A percentile compares a stretch with the other conserved stretches of the same genome.
phyloP scores from a whole-genome alignment of 1,140 invertebrate genomes.

The Bombus polaris region DNA sequence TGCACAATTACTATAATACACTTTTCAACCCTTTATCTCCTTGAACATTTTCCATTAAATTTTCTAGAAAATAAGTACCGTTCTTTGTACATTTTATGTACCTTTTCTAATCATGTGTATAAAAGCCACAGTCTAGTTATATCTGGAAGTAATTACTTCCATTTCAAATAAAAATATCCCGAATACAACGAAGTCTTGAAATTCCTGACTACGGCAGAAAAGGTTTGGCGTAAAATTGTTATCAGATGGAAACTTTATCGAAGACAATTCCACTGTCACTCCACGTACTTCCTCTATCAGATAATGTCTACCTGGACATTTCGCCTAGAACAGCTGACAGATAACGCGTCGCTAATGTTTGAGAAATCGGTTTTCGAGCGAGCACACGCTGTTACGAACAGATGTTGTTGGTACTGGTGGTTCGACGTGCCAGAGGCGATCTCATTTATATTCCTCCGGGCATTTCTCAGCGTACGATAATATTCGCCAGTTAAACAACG shows the following conservation, averaged over 20 bases:
- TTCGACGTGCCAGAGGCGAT: neutral
- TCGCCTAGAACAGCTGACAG: neutral
- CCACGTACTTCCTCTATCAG: neutral
- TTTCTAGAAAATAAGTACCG: too few species aligned
- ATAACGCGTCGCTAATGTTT: conserved; percentile 11
- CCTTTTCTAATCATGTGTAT: too few species aligned
- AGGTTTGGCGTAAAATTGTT: neutral
- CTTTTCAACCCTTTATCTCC: too few species aligned
- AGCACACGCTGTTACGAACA: neutral
- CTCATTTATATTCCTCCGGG: conserved; percentile 17
- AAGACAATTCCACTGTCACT: neutral
- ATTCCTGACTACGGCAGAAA: neutral
- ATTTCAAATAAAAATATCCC: neutral
- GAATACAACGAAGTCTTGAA: neutral
- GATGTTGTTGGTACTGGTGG: neutral
- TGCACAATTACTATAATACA: too few species aligned
- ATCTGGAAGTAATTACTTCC: neutral
- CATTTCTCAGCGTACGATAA: conserved; percentile 31
- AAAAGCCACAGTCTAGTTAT: too few species aligned
- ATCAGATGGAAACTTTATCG: neutral
- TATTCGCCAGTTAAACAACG: conserved; percentile 10
- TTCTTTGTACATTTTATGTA: too few species aligned
- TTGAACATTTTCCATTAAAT: too few species aligned
- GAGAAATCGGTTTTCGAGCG: conserved; percentile 3
- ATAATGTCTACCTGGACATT: neutral